Evolutionary conservation across 2,797 vertebrate genomes (phyloP).

Genomic region (Lithobates sylvaticus): DNA sequence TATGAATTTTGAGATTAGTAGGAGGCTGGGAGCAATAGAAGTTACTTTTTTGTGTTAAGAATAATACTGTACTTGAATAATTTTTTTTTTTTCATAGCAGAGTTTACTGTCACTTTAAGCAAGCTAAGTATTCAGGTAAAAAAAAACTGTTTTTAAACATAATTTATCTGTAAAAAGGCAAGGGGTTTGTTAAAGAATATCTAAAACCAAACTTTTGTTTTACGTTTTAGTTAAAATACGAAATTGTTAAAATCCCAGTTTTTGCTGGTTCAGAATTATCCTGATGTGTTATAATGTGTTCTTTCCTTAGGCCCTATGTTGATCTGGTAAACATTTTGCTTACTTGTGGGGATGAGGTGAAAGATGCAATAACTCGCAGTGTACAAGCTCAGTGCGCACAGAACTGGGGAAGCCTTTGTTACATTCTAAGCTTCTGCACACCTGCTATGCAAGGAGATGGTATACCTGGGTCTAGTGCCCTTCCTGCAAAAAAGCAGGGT

Average conservation of each 20-base stretch:
- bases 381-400: constrained; percentile 94
- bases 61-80: too few relatives aligned
- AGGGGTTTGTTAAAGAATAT: too few relatives aligned
- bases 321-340: constrained; percentile 96
- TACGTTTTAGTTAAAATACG: too few relatives aligned
- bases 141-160: too few relatives aligned
- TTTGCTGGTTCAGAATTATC: background rate
- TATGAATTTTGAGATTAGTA: too few relatives aligned
- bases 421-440: constrained; percentile 93
- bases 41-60: too few relatives aligned
- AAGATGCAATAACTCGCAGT: constrained; percentile 89
- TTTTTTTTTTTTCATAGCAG: too few relatives aligned
- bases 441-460: constrained; percentile 69
- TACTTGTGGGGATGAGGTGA: constrained; percentile 94
- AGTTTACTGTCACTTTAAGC: too few relatives aligned
- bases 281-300: background rate
- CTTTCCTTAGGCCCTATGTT: constrained; percentile 86
- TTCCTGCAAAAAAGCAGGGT: constrained; percentile 66
- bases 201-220: too few relatives aligned
- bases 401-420: constrained; percentile 96
- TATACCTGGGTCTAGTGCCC: constrained; percentile 65
- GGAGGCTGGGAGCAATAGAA: too few relatives aligned
- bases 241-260: background rate
- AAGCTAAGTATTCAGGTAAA: too few relatives aligned
- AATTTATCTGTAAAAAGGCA: too few relatives aligned